phyloP scores from a whole-genome alignment of 2,888 invertebrate species.

The Plagiodera versicolora region DNA sequence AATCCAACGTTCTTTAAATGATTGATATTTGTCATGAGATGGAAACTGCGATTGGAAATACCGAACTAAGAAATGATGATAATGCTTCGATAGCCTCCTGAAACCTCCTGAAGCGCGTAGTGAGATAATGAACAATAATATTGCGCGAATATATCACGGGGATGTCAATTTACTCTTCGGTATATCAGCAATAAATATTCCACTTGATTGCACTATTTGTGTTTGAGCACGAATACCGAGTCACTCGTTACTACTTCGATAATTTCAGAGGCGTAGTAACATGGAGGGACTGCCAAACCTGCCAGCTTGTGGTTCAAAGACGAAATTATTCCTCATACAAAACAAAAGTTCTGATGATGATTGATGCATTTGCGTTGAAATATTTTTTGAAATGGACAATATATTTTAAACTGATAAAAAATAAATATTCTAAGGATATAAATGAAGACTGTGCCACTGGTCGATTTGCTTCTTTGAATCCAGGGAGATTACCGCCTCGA shows the following conservation, averaged over 20 bases:
- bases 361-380: too few species aligned
- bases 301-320: too few species aligned
- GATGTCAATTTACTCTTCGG: not conserved
- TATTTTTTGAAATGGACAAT: too few species aligned
- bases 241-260: not conserved
- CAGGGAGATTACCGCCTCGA: not conserved
- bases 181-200: conserved; percentile 1
- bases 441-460: not conserved
- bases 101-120: not conserved
- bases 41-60: conserved; percentile 2
- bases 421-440: too few species aligned
- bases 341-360: too few species aligned
- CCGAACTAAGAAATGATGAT: not conserved
- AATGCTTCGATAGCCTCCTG: not conserved
- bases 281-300: not conserved
- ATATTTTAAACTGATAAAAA: too few species aligned
- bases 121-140: not conserved
- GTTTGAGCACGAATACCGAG: not conserved
- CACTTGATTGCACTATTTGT: not conserved
- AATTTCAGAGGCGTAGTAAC: not conserved
- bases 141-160: not conserved
- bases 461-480: not conserved
- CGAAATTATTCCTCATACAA: too few species aligned
- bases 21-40: not conserved
- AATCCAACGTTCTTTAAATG: not conserved